Conservation (phyloP, 1,140 invertebrate species). For the Aphelenchoides fujianensis region DNA sequence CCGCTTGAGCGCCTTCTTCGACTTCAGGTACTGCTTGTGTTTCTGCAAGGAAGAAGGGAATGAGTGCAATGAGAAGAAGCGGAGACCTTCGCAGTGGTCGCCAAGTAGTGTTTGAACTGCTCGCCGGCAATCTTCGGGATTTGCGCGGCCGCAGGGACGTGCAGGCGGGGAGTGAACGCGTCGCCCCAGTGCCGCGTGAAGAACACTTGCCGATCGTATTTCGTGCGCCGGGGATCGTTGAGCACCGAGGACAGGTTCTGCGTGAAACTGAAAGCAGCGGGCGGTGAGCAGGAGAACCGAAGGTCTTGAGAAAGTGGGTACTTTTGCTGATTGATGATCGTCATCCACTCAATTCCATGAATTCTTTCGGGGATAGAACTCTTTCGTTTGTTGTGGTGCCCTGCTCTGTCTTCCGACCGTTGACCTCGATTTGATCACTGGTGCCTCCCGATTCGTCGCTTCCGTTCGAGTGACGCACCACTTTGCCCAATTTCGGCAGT, state of each 20-base stretch:
- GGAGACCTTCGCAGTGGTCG: constrained; percentile 65
- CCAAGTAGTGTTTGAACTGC: constrained; percentile 83
- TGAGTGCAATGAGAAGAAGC: not conserved
- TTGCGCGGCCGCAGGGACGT: constrained; percentile 74
- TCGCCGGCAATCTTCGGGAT: constrained; percentile 77
- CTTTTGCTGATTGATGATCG: too few species aligned
- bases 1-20: constrained; percentile 40
- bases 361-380: too few species aligned
- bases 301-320: too few species aligned
- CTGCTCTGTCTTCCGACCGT: too few species aligned
- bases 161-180: constrained; percentile 77
- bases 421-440: too few species aligned
- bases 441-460: too few species aligned
- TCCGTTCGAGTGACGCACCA: too few species aligned
- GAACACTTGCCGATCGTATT: constrained; percentile 71
- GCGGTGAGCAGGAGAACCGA: too few species aligned
- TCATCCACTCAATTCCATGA: too few species aligned
- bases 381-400: too few species aligned
- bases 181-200: constrained; percentile 98
- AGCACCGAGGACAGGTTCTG: constrained; percentile 93
- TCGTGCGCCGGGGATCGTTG: constrained; percentile 85
- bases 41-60: constrained; percentile 50
- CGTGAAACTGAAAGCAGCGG: constrained; percentile 52
- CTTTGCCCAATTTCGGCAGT: too few species aligned
- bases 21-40: constrained; percentile 61